Conservation (phyloP, 2,797 vertebrate species). For the Acipenser oxyrinchus region DNA sequence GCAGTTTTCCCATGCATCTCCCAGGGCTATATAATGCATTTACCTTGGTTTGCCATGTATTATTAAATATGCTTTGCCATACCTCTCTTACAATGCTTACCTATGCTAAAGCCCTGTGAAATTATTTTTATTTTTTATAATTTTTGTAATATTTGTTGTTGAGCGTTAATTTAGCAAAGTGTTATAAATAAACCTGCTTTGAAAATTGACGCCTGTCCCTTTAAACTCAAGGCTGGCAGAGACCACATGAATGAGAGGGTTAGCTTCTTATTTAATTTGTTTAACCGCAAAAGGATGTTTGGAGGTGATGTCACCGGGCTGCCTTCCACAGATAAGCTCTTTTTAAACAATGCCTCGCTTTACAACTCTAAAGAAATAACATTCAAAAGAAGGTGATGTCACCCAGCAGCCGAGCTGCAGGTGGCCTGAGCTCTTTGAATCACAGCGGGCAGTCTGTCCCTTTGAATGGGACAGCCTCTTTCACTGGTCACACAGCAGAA, state of each 20-base stretch:
- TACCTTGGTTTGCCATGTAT: too few species aligned
- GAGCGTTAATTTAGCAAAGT: too few species aligned
- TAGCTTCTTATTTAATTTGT: not conserved
- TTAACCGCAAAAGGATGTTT: conserved; percentile 7
- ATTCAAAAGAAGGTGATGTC: conserved; percentile 37
- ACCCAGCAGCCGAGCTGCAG: conserved; percentile 45
- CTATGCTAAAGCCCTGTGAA: too few species aligned
- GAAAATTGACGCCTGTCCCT: not conserved
- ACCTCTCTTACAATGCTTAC: too few species aligned
- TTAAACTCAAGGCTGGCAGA: not conserved
- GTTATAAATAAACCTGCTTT: not conserved
- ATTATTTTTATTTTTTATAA: too few species aligned
- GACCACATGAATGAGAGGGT: not conserved
- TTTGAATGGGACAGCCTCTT: conserved; percentile 46
- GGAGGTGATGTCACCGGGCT: conserved; percentile 13
- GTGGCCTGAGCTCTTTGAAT: conserved; percentile 47
- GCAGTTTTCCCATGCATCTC: too few species aligned
- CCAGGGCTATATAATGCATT: too few species aligned
- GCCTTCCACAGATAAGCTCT: conserved; percentile 12
- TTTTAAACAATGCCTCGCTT: conserved; percentile 7
- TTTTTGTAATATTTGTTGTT: too few species aligned
- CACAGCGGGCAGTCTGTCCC: conserved; percentile 50
- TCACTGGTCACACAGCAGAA: conserved; percentile 30
- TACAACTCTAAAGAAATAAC: conserved; percentile 19
- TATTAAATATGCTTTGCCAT: too few species aligned